A percentile compares a stretch with the other conserved stretches of the same genome.
phyloP scores from a whole-genome alignment of 2,888 invertebrate species.

The Dryocosmus kuriphilus region DNA sequence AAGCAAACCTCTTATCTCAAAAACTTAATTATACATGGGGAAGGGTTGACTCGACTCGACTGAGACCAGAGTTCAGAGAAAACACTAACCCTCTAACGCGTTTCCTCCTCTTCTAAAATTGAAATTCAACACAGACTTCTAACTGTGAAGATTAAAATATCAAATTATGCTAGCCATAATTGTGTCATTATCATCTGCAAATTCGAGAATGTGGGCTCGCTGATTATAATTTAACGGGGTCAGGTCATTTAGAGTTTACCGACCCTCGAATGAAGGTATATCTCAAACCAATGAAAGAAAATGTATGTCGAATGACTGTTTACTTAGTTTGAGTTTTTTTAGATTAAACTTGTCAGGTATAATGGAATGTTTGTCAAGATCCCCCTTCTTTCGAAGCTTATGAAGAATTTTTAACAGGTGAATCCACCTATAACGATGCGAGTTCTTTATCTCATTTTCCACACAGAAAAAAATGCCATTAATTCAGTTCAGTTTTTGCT shows the following conservation, averaged over 20 bases:
- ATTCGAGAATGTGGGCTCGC: constrained; percentile 3
- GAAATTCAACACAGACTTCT: background rate
- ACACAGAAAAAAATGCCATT: background rate
- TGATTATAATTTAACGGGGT: background rate
- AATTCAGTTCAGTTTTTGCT: background rate
- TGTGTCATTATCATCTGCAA: background rate
- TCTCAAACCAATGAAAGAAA: constrained; percentile 20
- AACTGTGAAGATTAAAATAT: background rate
- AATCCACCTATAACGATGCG: background rate
- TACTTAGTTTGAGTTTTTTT: constrained; percentile 6
- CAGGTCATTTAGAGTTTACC: constrained; percentile 8
- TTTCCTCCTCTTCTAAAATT: background rate
- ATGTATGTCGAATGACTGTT: constrained; percentile 36
- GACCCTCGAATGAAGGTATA: background rate
- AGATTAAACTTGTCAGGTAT: constrained; percentile 26
- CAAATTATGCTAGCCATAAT: constrained; percentile 1
- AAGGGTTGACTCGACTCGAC: background rate
- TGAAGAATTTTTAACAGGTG: background rate
- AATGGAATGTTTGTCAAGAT: constrained; percentile 15
- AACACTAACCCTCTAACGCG: constrained; percentile 7
- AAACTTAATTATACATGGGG: background rate
- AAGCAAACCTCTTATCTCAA: constrained; percentile 12
- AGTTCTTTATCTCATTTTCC: background rate
- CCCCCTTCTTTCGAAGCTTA: background rate
- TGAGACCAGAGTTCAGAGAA: constrained; percentile 6